These are phyloP conservation scores for Phyllotis vaccarum DNA, from an alignment of 2,797 vertebrate species.

Conservation along the genomic window DNA sequence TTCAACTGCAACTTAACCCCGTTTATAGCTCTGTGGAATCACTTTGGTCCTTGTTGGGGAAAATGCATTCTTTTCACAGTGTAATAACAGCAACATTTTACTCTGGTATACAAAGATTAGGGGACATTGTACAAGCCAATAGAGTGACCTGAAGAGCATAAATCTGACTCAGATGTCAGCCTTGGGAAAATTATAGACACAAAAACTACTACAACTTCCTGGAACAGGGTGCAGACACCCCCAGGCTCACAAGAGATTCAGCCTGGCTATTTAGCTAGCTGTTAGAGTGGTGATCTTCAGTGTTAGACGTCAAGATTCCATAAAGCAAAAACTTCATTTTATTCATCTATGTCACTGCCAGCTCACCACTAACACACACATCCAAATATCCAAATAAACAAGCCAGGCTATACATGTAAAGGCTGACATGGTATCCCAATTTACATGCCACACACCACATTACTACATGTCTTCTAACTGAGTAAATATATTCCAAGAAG, in stretches of 20 bases:
- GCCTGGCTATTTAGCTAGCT: slow-evolving; percentile 9
- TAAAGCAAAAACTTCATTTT: neutral
- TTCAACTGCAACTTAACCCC: slow-evolving; percentile 32
- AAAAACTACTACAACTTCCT: slow-evolving; percentile 42
- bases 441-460: neutral
- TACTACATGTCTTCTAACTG: neutral
- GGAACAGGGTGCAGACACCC: slow-evolving; percentile 8
- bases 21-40: slow-evolving; percentile 34
- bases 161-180: slow-evolving; percentile 10
- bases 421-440: neutral
- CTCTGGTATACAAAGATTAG: slow-evolving; percentile 20
- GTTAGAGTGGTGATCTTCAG: slow-evolving; percentile 27
- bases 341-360: neutral
- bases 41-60: slow-evolving; percentile 22
- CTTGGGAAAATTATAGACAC: slow-evolving; percentile 32
- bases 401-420: neutral
- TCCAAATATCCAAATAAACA: neutral
- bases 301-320: slow-evolving; percentile 51
- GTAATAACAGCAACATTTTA: slow-evolving; percentile 48
- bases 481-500: neutral
- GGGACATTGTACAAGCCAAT: neutral
- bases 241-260: neutral
- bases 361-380: neutral
- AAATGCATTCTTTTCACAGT: slow-evolving; percentile 13
- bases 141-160: slow-evolving; percentile 46